These are phyloP conservation scores for Kryptopterus vitreolus DNA, from an alignment of 2,797 vertebrate genomes.

Conservation along the genomic window DNA sequence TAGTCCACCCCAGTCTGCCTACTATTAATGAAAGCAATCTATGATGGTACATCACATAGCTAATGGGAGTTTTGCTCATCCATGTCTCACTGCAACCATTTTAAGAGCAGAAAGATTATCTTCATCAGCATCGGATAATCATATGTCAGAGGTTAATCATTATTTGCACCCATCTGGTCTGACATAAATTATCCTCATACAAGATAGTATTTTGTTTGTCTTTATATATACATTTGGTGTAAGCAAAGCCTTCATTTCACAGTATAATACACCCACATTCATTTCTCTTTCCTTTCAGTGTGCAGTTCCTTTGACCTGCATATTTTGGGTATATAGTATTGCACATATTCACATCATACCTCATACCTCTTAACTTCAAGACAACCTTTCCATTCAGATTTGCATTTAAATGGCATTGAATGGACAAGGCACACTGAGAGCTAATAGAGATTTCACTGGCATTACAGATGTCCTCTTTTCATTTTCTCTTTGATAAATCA, in stretches of 20 bases:
- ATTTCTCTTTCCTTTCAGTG: slow-evolving; percentile 3
- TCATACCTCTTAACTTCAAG: slow-evolving; percentile 11
- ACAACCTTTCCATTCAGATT: slow-evolving; percentile 46
- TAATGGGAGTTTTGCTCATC: slow-evolving; percentile 5
- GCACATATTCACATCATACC: slow-evolving; percentile 18
- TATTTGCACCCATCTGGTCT: not conserved
- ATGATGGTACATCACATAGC: slow-evolving; percentile 8
- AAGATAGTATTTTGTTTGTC: slow-evolving; percentile 5
- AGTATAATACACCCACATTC: slow-evolving; percentile 1
- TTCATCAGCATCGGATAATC: not conserved
- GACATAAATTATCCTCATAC: not conserved
- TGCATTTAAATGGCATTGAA: slow-evolving; percentile 56
- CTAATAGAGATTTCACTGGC: slow-evolving; percentile 48
- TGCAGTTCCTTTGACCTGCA: slow-evolving; percentile 1
- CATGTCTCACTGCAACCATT: slow-evolving; percentile 4
- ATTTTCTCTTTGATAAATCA: slow-evolving; percentile 33
- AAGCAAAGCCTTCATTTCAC: slow-evolving; percentile 9
- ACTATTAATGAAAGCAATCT: slow-evolving; percentile 19
- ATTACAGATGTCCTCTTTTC: slow-evolving; percentile 41
- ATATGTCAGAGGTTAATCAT: not conserved
- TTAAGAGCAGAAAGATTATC: not conserved
- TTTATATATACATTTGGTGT: slow-evolving; percentile 22
- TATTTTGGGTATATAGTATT: slow-evolving; percentile 11
- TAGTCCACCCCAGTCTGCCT: not conserved
- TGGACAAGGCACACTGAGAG: slow-evolving; percentile 34